Evolutionary conservation across 2,113 vertebrate genomes (phyloP).

Genomic region (Colistium nudipinnis): DNA sequence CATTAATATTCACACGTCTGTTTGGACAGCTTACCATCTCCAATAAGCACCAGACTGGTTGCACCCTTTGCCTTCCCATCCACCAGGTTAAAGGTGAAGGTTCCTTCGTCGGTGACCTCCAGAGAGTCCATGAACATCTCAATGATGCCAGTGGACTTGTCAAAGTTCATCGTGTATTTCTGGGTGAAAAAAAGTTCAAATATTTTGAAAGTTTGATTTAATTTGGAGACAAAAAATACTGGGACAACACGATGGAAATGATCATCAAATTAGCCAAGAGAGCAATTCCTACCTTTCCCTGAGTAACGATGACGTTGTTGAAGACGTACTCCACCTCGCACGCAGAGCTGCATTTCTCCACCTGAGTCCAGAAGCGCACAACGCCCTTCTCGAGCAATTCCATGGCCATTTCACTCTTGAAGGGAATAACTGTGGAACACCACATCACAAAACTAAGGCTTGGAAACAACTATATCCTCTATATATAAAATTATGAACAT

Average conservation of each 20-base stretch:
- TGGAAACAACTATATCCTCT: neutral
- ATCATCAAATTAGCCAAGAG: neutral
- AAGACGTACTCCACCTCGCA: constrained; percentile 92
- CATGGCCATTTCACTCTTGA: constrained; percentile 90
- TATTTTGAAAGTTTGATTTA: too few relatives aligned
- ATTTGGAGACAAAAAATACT: too few relatives aligned
- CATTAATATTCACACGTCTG: neutral
- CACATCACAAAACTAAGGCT: neutral
- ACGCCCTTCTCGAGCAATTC: constrained; percentile 96
- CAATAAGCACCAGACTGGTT: constrained; percentile 95
- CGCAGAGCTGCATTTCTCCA: constrained; percentile 88
- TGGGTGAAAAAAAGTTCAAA: constrained; percentile 63
- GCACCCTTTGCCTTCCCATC: constrained; percentile 95
- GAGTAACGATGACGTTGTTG: constrained; percentile 89
- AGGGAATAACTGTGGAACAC: constrained; percentile 86
- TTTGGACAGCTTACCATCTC: constrained; percentile 83
- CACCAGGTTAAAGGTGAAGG: constrained; percentile 94
- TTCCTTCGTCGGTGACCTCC: constrained; percentile 93
- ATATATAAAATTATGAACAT: neutral
- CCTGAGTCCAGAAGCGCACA: constrained; percentile 95
- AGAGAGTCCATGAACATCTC: constrained; percentile 98
- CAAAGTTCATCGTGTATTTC: constrained; percentile 96
- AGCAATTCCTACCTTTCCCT: constrained; percentile 85
- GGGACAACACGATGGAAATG: neutral
- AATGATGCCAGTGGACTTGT: constrained; percentile 89